Conservation (phyloP, 1,140 invertebrate species). For the Forficula auricularia region DNA sequence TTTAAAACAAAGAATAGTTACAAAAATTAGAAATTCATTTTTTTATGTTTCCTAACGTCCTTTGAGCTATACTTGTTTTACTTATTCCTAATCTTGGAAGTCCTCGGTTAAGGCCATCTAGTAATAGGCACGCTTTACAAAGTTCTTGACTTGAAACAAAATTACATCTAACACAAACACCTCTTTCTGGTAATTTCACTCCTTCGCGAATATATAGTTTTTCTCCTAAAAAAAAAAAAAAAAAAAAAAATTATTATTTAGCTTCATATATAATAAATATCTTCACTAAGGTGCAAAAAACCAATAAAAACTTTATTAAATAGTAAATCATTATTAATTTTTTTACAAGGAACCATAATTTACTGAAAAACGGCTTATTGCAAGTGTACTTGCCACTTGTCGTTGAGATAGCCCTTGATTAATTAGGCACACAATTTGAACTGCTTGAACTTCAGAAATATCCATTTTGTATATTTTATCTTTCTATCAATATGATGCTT, state of each 20-base stretch:
- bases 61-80: slow-evolving; percentile 54
- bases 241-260: neutral
- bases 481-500: no score
- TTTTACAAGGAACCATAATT: no score
- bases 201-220: slow-evolving; percentile 62
- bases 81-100: slow-evolving; percentile 71
- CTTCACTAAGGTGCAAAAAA: no score
- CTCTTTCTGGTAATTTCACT: slow-evolving; percentile 62
- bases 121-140: slow-evolving; percentile 90
- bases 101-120: slow-evolving; percentile 90
- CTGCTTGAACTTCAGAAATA: no score
- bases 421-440: no score
- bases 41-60: slow-evolving; percentile 17
- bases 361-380: no score
- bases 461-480: no score
- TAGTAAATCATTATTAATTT: no score
- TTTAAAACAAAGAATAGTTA: slow-evolving; percentile 2
- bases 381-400: no score
- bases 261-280: neutral
- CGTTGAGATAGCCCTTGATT: no score
- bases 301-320: neutral
- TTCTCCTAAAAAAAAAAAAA: slow-evolving; percentile 48
- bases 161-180: slow-evolving; percentile 70
- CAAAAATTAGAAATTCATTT: slow-evolving; percentile 16
- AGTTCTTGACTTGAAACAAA: slow-evolving; percentile 91